phyloP scores from a whole-genome alignment of 1,140 invertebrate species.

The Brachionus manjavacas region DNA sequence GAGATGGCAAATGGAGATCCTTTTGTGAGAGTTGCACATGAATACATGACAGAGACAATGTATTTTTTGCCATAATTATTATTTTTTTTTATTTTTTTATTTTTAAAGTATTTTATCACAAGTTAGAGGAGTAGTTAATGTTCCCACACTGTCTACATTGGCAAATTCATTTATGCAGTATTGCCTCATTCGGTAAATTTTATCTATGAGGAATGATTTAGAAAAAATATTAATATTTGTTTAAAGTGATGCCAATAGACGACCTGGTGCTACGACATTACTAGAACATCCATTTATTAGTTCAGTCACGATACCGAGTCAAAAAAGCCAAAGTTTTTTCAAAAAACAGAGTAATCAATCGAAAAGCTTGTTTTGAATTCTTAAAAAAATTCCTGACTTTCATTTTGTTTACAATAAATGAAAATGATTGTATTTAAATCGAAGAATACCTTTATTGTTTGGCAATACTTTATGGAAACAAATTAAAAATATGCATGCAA shows the following conservation, averaged over 20 bases:
- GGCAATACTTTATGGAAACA: background rate
- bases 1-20: constrained; percentile 40
- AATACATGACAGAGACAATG: constrained; percentile 41
- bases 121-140: constrained; percentile 27
- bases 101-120: constrained; percentile 26
- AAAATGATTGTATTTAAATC: background rate
- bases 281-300: constrained; percentile 32
- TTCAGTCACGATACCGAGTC: constrained; percentile 15
- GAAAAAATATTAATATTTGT: background rate
- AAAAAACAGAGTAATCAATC: constrained; percentile 8
- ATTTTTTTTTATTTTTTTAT: background rate
- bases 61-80: background rate
- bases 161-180: constrained; percentile 36
- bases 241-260: constrained; percentile 37
- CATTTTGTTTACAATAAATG: background rate
- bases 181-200: constrained; percentile 29
- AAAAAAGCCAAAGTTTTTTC: constrained; percentile 16
- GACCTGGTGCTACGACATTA: background rate
- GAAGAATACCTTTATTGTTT: background rate
- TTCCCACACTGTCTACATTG: background rate
- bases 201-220: background rate
- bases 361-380: background rate
- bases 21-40: constrained; percentile 35
- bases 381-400: background rate
- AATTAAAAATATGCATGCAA: background rate